These are phyloP conservation scores for Oreochromis spilurus DNA, from an alignment of 2,113 vertebrate genomes.

Conservation along the genomic window DNA sequence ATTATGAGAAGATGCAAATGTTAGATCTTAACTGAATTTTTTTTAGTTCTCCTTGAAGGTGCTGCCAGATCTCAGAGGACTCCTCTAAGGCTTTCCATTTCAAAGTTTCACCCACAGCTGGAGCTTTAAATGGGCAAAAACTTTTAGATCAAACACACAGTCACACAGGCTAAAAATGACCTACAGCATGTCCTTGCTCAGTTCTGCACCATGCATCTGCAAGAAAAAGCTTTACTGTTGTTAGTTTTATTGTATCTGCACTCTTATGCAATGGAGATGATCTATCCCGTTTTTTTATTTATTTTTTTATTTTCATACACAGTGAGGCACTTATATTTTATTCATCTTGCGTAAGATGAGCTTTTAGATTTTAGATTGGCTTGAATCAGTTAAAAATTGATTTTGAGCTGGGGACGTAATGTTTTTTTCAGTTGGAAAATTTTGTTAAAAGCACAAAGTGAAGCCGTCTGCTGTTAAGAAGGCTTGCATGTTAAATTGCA, in stretches of 20 bases:
- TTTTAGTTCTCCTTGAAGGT: neutral
- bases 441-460: neutral
- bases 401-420: neutral
- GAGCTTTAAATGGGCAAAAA: neutral
- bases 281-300: rapidly evolving
- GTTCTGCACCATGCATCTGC: neutral
- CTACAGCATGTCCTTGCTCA: neutral
- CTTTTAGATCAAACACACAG: neutral
- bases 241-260: neutral
- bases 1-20: neutral
- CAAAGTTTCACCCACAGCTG: neutral
- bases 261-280: neutral
- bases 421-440: neutral
- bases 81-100: neutral
- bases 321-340: neutral
- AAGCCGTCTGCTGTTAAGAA: neutral
- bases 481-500: neutral
- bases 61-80: neutral
- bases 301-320: neutral
- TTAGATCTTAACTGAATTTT: neutral
- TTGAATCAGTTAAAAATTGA: neutral
- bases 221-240: rapidly evolving
- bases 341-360: neutral
- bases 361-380: neutral
- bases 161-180: neutral